Evolutionary conservation across 2,797 vertebrate genomes (phyloP).

Genomic region (Arrhamphus sclerolepis): DNA sequence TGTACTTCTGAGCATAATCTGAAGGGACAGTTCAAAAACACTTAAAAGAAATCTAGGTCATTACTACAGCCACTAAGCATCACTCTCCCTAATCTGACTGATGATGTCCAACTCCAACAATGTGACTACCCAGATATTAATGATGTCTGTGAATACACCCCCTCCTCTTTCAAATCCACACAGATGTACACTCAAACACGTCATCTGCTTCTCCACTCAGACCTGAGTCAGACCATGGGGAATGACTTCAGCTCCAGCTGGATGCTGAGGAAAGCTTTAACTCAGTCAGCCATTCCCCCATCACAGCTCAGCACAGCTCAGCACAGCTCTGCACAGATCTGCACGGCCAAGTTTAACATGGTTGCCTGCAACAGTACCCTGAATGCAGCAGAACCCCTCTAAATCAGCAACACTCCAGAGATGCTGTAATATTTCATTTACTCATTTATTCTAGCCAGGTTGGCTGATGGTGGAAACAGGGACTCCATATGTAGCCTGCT

Average conservation of each 20-base stretch:
- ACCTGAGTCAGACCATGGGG: conserved; percentile 62
- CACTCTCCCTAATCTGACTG: conserved; percentile 42
- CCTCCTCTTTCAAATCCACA: conserved; percentile 28
- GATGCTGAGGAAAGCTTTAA: conserved; percentile 69
- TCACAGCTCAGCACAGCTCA: conserved; percentile 30
- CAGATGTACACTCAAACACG: conserved; percentile 29
- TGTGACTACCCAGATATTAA: conserved; percentile 69
- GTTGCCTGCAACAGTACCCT: conserved; percentile 44
- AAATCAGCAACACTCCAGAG: conserved; percentile 53
- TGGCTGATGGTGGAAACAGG: conserved; percentile 20
- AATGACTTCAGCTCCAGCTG: conserved; percentile 76
- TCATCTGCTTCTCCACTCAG: conserved; percentile 78
- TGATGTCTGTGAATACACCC: conserved; percentile 65
- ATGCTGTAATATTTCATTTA: conserved; percentile 59
- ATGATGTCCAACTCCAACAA: conserved; percentile 61
- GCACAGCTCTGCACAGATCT: conserved; percentile 26
- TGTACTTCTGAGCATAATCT: conserved; percentile 27
- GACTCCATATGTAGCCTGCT: conserved; percentile 56
- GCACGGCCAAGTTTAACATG: conserved; percentile 50
- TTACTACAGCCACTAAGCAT: conserved; percentile 39
- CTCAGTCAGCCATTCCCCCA: conserved; percentile 53
- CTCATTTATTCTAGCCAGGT: conserved; percentile 44
- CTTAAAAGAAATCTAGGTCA: conserved; percentile 49
- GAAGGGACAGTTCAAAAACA: conserved; percentile 45
- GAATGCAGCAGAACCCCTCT: conserved; percentile 53